Base-by-base conservation (phyloP, 2,888 invertebrate species). In the Hermaeophaga mercurialis region DNA sequence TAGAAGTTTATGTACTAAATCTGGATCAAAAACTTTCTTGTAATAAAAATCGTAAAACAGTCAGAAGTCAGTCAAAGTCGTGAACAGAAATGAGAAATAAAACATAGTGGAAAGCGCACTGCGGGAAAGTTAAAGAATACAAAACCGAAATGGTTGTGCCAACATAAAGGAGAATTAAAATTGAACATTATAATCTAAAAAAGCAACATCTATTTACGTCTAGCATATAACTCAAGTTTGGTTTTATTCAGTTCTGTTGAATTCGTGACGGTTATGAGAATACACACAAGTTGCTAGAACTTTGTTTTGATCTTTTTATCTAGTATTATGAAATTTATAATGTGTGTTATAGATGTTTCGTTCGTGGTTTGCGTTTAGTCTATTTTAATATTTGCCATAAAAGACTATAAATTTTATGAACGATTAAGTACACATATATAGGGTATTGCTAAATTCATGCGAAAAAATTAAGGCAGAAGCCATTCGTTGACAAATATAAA, bases 181-280 rank as follows among this genome's bases (percentile, higher is more conserved):
- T 31, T 54, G 54, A 18, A 46, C 46, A 36, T 39, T 31, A 41
- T 22, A 47, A 54, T 54, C 47, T 54, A 39, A 54, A 54, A 33
- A 54, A 39, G 34, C 28, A 46, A 41, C 41, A 54, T 39, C 31
- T 41, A 46, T 46, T 54, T 54, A 46, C 34, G 47, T 41, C 33
- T 39, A 33, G 24, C 15, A 22, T 31, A 39, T 47, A 39, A 54
- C 38, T 45, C 45, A 36, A 54, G 46, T 54, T 36, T 18, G 45
- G 26, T 19, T 54, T 54, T 46, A 54, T 54, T 54, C 46, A 39
- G 31, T 52, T 43, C 15, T 33, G 19, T 17, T 1, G 14, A 15
- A 41, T 31, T 50, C 31, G n/a, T 50, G 14, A 50, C 50, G 19
- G 18, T 50, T 31, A 41, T 50, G 31, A 41, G 41, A 41, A 28